Conservation (phyloP, 1,140 invertebrate genomes). For the Diuraphis noxia region DNA sequence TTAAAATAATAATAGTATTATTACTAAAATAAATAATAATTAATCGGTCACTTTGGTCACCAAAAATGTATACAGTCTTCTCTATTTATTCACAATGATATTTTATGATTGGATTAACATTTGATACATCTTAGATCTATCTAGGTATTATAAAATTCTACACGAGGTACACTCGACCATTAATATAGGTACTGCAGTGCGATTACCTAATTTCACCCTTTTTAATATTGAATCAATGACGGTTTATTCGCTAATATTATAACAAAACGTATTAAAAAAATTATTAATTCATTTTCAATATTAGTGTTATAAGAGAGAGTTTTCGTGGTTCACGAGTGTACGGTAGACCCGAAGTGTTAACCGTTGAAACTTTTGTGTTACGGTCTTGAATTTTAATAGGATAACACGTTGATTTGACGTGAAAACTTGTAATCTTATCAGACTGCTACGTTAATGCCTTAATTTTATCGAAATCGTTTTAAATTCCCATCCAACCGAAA, state of each 20-base stretch:
- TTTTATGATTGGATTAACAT: too few species aligned
- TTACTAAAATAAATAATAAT: neutral
- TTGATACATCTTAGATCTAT: too few species aligned
- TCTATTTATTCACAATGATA: too few species aligned
- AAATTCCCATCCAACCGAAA: neutral
- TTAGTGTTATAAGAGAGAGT: neutral
- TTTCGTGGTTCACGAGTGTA: neutral
- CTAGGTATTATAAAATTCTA: too few species aligned
- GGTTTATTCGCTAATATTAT: neutral
- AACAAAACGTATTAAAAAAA: neutral
- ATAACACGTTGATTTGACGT: neutral
- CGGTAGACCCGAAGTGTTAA: neutral
- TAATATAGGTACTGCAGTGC: too few species aligned
- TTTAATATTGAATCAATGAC: neutral
- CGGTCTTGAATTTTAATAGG: slow-evolving; percentile 2
- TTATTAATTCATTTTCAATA: neutral
- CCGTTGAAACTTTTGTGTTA: slow-evolving; percentile 13
- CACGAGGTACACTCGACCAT: too few species aligned
- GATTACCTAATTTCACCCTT: neutral
- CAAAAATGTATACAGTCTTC: too few species aligned
- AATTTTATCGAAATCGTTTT: neutral
- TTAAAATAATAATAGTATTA: too few species aligned
- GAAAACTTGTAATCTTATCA: slow-evolving; percentile 17
- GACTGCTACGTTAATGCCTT: neutral
- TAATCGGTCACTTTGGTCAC: too few species aligned